Base-by-base conservation (phyloP, 2,888 invertebrate genomes). In the Thera britannica region DNA sequence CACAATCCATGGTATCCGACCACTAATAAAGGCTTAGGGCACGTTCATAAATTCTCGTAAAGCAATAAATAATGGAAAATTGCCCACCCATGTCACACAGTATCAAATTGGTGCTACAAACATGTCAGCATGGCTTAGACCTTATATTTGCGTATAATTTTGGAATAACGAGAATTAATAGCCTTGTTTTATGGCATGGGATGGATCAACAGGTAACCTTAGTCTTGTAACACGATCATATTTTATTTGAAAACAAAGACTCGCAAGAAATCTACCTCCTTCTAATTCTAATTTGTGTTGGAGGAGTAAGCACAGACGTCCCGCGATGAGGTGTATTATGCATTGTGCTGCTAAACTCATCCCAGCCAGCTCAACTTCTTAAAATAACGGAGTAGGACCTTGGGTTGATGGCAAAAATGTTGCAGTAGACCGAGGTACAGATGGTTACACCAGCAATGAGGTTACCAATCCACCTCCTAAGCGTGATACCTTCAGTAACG, bases 1-100 rank as follows among this genome's bases (percentile, higher is more conserved):
- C 68, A 61, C 63, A 74, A 70, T 71, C 73, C 69, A 58, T 55
- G 56, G 44, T 55, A 72, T 75, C 75, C 66, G 70, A 74, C 77
- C 79, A 76, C 81, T 84, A 85, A 86, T 86, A 84, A 84, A 87
- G 84, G 82, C 76, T 79, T 80, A 82, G 80, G 81, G 80, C 75
- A 70, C 78, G 82, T 79, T 80, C 85, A 88, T 90, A 90, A 89
- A 90, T 90, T 85, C 82, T 80, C 77, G 65, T 70, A 75, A 77
- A 76, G 83, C 85, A 68, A 89, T 90, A 90, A 90, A 90, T 90
- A 90, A 90, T 85, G 88, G 86, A 80, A 86, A 89, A 90, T 89
- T 87, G 89, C 88, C 86, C 85, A 88, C 89, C 90, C 89, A 75
- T 87, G 90, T 89, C 89, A 85, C 79, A 76, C 72, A 79, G 84